These are phyloP conservation scores for Psylliodes chrysocephalus DNA, from an alignment of 2,888 invertebrate genomes.

Conservation along the genomic window DNA sequence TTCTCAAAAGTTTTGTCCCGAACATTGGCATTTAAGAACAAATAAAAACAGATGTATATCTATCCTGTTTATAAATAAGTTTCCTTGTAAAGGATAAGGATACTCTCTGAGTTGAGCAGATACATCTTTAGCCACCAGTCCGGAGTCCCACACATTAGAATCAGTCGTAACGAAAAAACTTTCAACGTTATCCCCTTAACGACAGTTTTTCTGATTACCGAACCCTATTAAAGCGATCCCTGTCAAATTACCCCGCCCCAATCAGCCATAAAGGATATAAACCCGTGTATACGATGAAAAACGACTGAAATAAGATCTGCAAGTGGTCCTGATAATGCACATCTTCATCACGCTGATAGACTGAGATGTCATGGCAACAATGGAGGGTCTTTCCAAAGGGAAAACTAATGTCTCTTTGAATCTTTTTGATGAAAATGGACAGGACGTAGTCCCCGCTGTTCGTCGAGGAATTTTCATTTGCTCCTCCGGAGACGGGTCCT, in stretches of 20 bases:
- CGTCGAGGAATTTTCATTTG: conserved; percentile 32
- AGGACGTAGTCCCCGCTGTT: conserved; percentile 52
- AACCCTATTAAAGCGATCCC: conserved; percentile 5
- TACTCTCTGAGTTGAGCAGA: no score
- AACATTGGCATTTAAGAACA: no score
- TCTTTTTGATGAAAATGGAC: conserved; percentile 50
- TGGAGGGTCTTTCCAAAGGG: conserved; percentile 34
- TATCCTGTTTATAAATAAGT: no score
- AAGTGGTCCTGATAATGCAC: conserved; percentile 36
- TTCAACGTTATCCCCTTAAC: not conserved
- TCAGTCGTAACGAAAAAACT: not conserved
- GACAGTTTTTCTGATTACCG: conserved; percentile 2
- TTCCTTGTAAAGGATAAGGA: no score
- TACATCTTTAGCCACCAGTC: no score
- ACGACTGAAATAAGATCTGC: conserved; percentile 23
- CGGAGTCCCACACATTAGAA: no score
- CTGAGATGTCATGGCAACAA: conserved; percentile 42
- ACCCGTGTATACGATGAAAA: conserved; percentile 18
- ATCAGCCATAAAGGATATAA: conserved; percentile 10
- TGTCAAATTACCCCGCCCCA: conserved; percentile 4
- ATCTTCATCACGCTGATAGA: conserved; percentile 42
- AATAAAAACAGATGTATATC: no score
- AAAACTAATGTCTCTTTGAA: conserved; percentile 39
- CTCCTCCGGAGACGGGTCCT: conserved; percentile 7
- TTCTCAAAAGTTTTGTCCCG: no score